phyloP scores from a whole-genome alignment of 2,888 invertebrate genomes.

The Hirtodrosophila cameraria region DNA sequence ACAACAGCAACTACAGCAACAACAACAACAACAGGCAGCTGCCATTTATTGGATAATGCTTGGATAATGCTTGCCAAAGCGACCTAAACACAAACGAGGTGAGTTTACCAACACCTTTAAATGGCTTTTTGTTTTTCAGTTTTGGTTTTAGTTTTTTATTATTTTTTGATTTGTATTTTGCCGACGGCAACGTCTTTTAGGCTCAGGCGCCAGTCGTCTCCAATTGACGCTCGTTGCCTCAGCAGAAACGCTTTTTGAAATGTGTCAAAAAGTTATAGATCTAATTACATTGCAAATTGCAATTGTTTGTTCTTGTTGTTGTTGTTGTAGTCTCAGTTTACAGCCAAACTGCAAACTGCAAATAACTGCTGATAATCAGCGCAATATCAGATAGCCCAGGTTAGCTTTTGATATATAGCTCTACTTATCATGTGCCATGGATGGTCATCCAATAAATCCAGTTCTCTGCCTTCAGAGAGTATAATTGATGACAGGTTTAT shows the following conservation, averaged over 20 bases:
- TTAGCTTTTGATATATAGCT: constrained; percentile 43
- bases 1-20: constrained; percentile 5
- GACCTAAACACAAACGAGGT: constrained; percentile 49
- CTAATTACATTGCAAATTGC: constrained; percentile 54
- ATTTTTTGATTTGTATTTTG: constrained; percentile 36
- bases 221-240: constrained; percentile 31
- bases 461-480: not conserved
- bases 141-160: constrained; percentile 2
- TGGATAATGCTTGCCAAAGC: constrained; percentile 66
- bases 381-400: constrained; percentile 46
- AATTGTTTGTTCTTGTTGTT: constrained; percentile 12
- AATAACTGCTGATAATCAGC: constrained; percentile 50
- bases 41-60: constrained; percentile 69
- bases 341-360: constrained; percentile 42
- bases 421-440: constrained; percentile 5
- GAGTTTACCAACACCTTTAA: constrained; percentile 35
- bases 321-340: constrained; percentile 40
- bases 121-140: not conserved
- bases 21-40: constrained; percentile 10
- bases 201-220: constrained; percentile 55
- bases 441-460: constrained; percentile 4
- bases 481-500: not conserved
- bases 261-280: constrained; percentile 62
- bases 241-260: constrained; percentile 48
- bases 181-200: constrained; percentile 70